phyloP scores from a whole-genome alignment of 2,888 invertebrate species.

The Trachelus tabidus region DNA sequence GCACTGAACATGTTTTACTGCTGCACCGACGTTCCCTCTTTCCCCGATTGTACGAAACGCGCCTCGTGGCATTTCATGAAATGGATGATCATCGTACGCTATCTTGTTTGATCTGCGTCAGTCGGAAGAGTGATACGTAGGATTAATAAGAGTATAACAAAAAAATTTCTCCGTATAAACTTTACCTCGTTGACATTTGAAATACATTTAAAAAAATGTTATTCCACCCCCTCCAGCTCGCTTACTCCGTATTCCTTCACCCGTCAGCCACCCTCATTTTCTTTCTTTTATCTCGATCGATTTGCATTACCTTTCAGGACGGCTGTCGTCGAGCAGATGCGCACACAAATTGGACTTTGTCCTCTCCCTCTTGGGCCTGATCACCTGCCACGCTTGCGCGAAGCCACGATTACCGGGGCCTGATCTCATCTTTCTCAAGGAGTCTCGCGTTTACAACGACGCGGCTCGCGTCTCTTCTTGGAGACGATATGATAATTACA shows the following conservation, averaged over 20 bases:
- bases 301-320: constrained; percentile 61
- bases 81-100: background rate
- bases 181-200: background rate
- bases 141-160: background rate
- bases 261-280: background rate
- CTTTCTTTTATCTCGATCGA: constrained; percentile 24
- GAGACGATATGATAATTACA: background rate
- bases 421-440: background rate
- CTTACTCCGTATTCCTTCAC: background rate
- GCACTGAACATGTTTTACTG: constrained; percentile 43
- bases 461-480: background rate
- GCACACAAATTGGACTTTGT: constrained; percentile 56
- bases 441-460: background rate
- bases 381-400: constrained; percentile 53
- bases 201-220: no score
- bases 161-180: background rate
- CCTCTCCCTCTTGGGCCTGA: constrained; percentile 35
- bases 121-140: background rate
- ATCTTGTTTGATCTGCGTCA: background rate
- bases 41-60: constrained; percentile 7
- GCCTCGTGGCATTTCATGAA: background rate
- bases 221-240: background rate
- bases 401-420: constrained; percentile 42
- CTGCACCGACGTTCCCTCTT: constrained; percentile 29
- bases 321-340: constrained; percentile 62